Percentiles rank a stretch among this genome's conserved stretches.
Conservation (phyloP, 2,888 invertebrate genomes). For the Orthonevra nobilis region DNA sequence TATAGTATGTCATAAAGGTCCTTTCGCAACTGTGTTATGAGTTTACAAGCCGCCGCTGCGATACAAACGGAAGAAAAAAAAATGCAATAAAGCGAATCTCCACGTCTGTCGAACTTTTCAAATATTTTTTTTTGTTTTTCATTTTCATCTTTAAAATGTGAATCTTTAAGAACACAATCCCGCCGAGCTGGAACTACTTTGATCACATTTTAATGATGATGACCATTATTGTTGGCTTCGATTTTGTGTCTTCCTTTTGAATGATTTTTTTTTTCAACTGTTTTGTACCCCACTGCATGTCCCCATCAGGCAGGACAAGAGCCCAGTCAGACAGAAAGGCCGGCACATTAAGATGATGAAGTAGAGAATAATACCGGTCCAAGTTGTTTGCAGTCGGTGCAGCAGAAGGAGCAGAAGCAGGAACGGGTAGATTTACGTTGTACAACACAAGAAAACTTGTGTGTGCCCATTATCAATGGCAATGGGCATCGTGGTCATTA, state of each 20-base stretch:
- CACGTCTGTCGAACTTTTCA: slow-evolving; percentile 6
- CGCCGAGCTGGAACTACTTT: slow-evolving; percentile 72
- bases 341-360: slow-evolving; percentile 68
- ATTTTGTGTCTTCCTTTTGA: slow-evolving; percentile 73
- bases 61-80: not conserved
- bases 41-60: not conserved
- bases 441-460: slow-evolving; percentile 26
- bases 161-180: slow-evolving; percentile 51
- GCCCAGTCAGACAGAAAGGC: slow-evolving; percentile 25
- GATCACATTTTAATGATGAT: slow-evolving; percentile 80
- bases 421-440: slow-evolving; percentile 51
- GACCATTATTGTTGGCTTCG: slow-evolving; percentile 79
- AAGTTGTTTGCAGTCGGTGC: slow-evolving; percentile 19
- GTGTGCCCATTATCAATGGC: slow-evolving; percentile 52
- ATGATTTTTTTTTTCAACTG: not conserved
- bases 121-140: not conserved
- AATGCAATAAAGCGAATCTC: slow-evolving; percentile 28
- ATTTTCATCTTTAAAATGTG: slow-evolving; percentile 59
- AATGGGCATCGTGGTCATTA: slow-evolving; percentile 71
- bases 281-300: slow-evolving; percentile 16
- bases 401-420: slow-evolving; percentile 23
- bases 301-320: slow-evolving; percentile 17
- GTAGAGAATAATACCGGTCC: slow-evolving; percentile 69
- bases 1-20: slow-evolving; percentile 7
- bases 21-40: slow-evolving; percentile 17